phyloP scores from a whole-genome alignment of 1,140 invertebrate species.

The Arion vulgaris region DNA sequence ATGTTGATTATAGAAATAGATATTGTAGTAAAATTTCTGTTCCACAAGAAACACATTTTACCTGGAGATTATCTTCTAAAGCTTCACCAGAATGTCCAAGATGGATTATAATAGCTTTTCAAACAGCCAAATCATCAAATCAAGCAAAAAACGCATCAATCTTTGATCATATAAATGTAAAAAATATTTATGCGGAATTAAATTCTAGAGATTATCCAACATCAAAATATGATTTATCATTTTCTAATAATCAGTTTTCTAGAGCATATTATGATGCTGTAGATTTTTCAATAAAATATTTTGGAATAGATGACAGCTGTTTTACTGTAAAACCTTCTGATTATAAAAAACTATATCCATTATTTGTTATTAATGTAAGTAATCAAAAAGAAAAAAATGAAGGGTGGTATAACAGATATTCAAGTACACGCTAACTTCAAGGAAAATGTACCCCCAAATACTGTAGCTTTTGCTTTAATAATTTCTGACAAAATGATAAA shows the following conservation, averaged over 20 bases:
- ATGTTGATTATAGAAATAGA: not conserved
- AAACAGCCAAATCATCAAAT: not conserved
- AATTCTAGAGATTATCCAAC: not conserved
- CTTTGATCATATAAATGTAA: not conserved
- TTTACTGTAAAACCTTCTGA: not conserved
- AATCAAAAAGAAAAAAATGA: not conserved
- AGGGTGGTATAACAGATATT: not conserved
- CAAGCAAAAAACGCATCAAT: not conserved
- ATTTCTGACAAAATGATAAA: not conserved
- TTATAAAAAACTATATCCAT: not conserved
- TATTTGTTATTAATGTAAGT: not conserved
- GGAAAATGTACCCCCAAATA: not conserved
- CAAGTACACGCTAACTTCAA: not conserved
- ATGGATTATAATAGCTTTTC: slow-evolving; percentile 11
- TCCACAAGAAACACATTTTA: not conserved
- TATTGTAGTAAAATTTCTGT: not conserved
- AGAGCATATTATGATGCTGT: not conserved
- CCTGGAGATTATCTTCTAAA: not conserved
- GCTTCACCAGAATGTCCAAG: not conserved
- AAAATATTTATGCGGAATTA: not conserved
- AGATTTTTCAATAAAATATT: not conserved
- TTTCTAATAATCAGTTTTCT: not conserved
- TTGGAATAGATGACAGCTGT: not conserved
- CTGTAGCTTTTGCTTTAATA: not conserved
- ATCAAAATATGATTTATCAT: not conserved